These are phyloP conservation scores for Gymnogyps californianus DNA, from an alignment of 2,113 vertebrate genomes.

Conservation along the genomic window DNA sequence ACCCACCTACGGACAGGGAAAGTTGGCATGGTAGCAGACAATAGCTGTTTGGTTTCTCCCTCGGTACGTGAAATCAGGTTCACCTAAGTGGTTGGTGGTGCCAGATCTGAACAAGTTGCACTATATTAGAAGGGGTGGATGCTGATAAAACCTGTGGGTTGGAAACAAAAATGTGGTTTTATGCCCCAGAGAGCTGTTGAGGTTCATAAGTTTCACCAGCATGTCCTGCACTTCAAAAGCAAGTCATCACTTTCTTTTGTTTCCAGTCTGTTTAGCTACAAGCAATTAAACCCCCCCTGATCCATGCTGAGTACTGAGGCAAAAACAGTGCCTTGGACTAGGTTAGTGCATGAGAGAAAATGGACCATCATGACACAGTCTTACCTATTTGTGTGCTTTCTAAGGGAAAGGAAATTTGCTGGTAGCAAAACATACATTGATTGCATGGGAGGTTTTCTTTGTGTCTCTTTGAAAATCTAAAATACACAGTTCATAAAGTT, in stretches of 20 bases:
- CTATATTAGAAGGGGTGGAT: not conserved
- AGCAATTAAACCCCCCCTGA: not conserved
- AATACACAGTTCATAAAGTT: not conserved
- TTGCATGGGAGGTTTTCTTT: not conserved
- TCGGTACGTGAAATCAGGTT: not conserved
- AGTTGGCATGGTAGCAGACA: not conserved
- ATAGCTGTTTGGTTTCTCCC: not conserved
- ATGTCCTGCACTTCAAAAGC: not conserved
- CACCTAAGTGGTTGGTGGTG: not conserved
- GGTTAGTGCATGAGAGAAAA: not conserved
- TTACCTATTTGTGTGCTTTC: not conserved
- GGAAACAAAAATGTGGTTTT: not conserved
- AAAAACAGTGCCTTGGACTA: not conserved
- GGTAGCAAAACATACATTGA: not conserved
- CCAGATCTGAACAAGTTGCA: not conserved
- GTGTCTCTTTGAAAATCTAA: not conserved
- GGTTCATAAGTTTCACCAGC: not conserved
- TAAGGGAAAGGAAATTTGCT: not conserved
- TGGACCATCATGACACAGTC: rapidly evolving
- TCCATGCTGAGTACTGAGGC: not conserved
- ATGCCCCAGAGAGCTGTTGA: not conserved
- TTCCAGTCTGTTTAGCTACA: not conserved
- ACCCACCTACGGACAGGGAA: not conserved
- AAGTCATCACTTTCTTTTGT: not conserved
- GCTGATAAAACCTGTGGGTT: not conserved